Base-by-base conservation (phyloP, 2,888 invertebrate species). In the Agriopis marginaria region DNA sequence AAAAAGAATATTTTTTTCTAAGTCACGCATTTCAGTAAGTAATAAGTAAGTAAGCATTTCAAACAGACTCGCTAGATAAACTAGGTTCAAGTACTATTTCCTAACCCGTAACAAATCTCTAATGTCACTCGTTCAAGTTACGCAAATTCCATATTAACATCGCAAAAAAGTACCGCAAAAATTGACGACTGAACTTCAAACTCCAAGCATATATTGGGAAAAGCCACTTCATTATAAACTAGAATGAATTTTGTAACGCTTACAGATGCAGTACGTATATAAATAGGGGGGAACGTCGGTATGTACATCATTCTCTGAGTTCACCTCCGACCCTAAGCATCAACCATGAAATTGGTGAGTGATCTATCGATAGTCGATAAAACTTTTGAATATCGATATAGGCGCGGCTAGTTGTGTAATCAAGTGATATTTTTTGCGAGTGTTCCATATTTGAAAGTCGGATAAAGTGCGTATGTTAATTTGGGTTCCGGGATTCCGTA, bases 301-400 rank as follows among this genome's bases (percentile, higher is more conserved):
- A 65, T 68, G 78, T 79, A 75, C 79, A 86, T 88, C 93, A 93
- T 75, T 77, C 86, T 92, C 87, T 86, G 83, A 81, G 77, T 82
- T 90, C 84, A 89, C 87, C 91, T 91, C 83, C 92, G 89, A 89
- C 89, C 89, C 75, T 79, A 76, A 76, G 79, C 79, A 83, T 70
- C 75, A 72, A 83, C 80, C 81, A 93, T 93, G 93, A 89, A 93
- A 76, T 88, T 93, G 92, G 93, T 93, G 82, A 92, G 93, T 90
- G 67, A 55, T 71, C 61, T 69, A 73, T 73, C 66, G 55, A 75
- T 71, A 66, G 50, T 68, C 50, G 53, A 66, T 59, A 55, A 49
- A 61, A 12, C 54, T 40, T 12, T 53, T n/a, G 54, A 42, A 56
- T 17, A 68, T 63, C 17, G 65, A 73, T 69, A 68, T 58, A 40